These are phyloP conservation scores for Drosophila ironensis DNA, from an alignment of 1,140 invertebrate species.

Conservation along the genomic window DNA sequence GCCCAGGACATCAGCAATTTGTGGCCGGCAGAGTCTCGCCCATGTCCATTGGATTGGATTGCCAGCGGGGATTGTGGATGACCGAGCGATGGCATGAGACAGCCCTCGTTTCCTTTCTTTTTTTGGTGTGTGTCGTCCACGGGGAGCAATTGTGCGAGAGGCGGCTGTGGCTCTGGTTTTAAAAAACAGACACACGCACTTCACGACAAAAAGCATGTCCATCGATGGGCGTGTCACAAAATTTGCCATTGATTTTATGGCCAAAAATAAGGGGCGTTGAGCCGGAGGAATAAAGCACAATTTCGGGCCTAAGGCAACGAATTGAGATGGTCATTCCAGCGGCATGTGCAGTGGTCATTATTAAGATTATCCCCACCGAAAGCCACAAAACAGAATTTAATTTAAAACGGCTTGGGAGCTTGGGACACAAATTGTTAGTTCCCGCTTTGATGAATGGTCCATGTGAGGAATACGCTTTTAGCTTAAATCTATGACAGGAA, in stretches of 20 bases:
- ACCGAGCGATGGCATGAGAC: constrained; percentile 52
- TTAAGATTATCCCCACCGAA: constrained; percentile 11
- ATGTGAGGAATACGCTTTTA: too few species aligned
- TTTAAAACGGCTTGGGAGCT: too few species aligned
- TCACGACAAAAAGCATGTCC: constrained; percentile 26
- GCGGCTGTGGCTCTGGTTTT: constrained; percentile 6
- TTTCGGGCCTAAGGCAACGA: constrained; percentile 1
- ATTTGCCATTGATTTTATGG: constrained; percentile 59
- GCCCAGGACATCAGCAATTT: constrained; percentile 48
- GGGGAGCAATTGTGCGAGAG: constrained; percentile 35
- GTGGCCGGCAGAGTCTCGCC: constrained; percentile 39
- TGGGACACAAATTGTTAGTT: too few species aligned
- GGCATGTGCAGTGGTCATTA: constrained; percentile 7
- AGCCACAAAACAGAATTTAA: too few species aligned
- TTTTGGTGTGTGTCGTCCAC: too few species aligned
- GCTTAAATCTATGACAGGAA: too few species aligned
- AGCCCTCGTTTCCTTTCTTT: neutral
- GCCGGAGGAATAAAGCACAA: constrained; percentile 1
- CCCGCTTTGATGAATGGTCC: too few species aligned
- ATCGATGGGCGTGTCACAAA: constrained; percentile 35
- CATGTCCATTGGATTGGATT: constrained; percentile 35
- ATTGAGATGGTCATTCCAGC: constrained; percentile 19
- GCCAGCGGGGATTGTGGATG: constrained; percentile 40
- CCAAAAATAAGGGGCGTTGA: constrained; percentile 21
- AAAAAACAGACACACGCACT: too few species aligned